phyloP scores from a whole-genome alignment of 1,140 invertebrate genomes.

The Octopus bimaculoides region DNA sequence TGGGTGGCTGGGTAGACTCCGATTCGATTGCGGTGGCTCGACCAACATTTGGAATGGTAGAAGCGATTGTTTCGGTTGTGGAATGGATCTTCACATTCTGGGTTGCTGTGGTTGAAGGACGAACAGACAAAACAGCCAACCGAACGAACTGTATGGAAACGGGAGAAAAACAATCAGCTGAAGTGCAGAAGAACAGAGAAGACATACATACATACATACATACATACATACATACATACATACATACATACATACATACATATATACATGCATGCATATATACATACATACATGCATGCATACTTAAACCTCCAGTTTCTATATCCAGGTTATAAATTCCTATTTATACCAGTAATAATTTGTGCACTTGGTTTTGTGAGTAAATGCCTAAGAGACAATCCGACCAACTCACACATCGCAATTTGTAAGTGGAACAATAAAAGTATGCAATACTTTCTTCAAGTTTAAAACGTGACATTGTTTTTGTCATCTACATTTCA shows the following conservation, averaged over 20 bases:
- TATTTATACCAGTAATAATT: no score
- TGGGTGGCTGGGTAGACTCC: constrained; percentile 94
- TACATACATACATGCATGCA: background rate
- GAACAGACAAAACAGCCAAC: constrained; percentile 97
- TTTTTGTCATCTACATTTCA: no score
- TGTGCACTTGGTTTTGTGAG: no score
- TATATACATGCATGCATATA: background rate
- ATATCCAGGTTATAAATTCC: background rate
- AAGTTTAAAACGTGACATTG: no score
- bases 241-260: background rate
- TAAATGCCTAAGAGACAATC: no score
- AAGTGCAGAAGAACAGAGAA: background rate
- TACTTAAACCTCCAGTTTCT: background rate
- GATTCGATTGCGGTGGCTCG: constrained; percentile 84
- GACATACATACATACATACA: background rate
- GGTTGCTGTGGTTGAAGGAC: constrained; percentile 83
- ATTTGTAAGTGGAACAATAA: no score
- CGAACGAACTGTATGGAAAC: constrained; percentile 39
- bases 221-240: background rate
- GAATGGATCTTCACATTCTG: constrained; percentile 92
- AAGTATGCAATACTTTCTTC: no score
- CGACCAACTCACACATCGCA: no score
- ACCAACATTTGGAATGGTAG: constrained; percentile 72
- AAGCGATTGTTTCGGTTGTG: constrained; percentile 64
- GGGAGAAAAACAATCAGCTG: background rate